These are phyloP conservation scores for Henicopernis longicauda DNA, from an alignment of 2,113 vertebrate species.

Conservation along the genomic window DNA sequence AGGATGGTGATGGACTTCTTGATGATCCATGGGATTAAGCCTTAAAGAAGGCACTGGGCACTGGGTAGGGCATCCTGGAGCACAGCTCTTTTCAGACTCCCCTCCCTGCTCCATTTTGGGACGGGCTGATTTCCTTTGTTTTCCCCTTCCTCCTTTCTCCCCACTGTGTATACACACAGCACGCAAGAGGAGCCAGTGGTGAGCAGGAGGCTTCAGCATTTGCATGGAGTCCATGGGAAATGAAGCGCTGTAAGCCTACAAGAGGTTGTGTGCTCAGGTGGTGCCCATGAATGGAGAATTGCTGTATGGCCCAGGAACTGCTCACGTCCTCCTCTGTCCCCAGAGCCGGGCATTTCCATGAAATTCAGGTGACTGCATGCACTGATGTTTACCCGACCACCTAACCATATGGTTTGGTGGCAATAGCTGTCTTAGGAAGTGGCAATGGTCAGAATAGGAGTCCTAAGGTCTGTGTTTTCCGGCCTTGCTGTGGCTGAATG, in stretches of 20 bases:
- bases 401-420: background rate
- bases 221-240: background rate
- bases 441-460: background rate
- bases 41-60: background rate
- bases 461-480: background rate
- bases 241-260: background rate
- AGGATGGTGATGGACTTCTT: background rate
- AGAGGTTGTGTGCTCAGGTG: background rate
- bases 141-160: background rate
- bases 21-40: background rate
- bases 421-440: background rate
- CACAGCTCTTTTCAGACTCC: background rate
- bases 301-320: too few species aligned
- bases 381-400: background rate
- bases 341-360: background rate
- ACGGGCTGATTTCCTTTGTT: background rate
- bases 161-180: fast-evolving
- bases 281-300: background rate
- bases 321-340: background rate
- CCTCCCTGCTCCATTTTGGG: background rate
- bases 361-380: background rate
- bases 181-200: background rate
- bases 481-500: background rate
- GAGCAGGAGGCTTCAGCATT: background rate
- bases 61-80: background rate